These are phyloP conservation scores for Sparidentex hasta DNA, from an alignment of 2,797 vertebrate genomes.

Conservation along the genomic window DNA sequence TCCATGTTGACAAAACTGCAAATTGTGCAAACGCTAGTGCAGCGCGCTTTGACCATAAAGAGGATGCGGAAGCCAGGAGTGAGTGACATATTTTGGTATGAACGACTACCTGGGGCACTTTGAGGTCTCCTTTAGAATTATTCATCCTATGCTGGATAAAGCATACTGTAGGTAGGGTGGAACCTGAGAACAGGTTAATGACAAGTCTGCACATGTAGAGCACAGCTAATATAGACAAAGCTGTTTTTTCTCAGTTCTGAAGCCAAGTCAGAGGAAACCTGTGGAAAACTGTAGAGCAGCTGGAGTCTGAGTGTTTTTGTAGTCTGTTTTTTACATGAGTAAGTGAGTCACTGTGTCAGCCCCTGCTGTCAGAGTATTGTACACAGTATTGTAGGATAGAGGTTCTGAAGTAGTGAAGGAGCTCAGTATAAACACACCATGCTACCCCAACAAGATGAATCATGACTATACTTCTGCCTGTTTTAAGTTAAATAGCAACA, in stretches of 20 bases:
- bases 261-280: slow-evolving; percentile 36
- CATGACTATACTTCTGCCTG: background rate
- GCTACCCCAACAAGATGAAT: background rate
- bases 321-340: slow-evolving; percentile 16
- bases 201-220: slow-evolving; percentile 3
- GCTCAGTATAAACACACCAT: slow-evolving; percentile 26
- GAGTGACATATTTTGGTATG: slow-evolving; percentile 37
- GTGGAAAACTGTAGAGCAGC: slow-evolving; percentile 38
- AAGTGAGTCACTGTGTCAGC: slow-evolving; percentile 29
- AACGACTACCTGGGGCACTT: background rate
- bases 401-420: background rate
- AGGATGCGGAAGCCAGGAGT: background rate
- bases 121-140: background rate
- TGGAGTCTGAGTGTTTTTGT: slow-evolving; percentile 33
- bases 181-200: background rate
- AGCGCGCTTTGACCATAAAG: slow-evolving; percentile 29
- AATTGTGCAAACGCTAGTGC: slow-evolving; percentile 7
- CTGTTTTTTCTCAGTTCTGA: slow-evolving; percentile 32
- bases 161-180: background rate
- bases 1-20: background rate
- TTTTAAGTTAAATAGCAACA: no score
- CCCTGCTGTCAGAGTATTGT: slow-evolving; percentile 25
- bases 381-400: background rate
- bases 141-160: background rate
- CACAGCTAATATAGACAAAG: background rate